phyloP scores from a whole-genome alignment of 1,140 invertebrate genomes.

The Pissodes strobi region DNA sequence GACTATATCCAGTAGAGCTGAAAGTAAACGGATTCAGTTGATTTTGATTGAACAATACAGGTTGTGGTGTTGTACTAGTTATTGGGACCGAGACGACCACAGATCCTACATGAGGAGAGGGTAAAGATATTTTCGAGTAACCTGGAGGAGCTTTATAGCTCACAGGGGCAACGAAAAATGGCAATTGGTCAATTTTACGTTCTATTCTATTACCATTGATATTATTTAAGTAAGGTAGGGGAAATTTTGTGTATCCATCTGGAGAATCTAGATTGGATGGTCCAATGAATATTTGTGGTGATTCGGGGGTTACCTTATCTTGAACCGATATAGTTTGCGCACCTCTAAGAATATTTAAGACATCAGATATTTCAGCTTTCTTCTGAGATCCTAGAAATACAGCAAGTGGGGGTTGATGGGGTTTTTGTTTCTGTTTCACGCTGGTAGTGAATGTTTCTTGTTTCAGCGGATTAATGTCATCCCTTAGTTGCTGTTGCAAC shows the following conservation, averaged over 20 bases:
- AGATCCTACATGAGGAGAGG: slow-evolving; percentile 81
- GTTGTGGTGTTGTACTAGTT: slow-evolving; percentile 19
- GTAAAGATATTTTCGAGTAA: slow-evolving; percentile 81
- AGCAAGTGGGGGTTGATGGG: slow-evolving; percentile 80
- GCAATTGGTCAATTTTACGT: slow-evolving; percentile 71
- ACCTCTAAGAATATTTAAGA: slow-evolving; percentile 68
- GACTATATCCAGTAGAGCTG: neutral
- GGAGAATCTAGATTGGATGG: slow-evolving; percentile 73
- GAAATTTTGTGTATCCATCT: slow-evolving; percentile 76
- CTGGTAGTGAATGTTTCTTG: slow-evolving; percentile 35
- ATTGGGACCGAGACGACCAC: slow-evolving; percentile 67
- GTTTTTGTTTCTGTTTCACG: slow-evolving; percentile 61
- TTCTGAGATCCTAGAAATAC: slow-evolving; percentile 70
- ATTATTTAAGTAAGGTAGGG: slow-evolving; percentile 78
- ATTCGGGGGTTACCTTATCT: slow-evolving; percentile 67
- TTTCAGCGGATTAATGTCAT: slow-evolving; percentile 27
- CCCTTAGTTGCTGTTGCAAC: slow-evolving; percentile 54
- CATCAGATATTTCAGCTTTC: slow-evolving; percentile 65
- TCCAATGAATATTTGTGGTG: slow-evolving; percentile 78
- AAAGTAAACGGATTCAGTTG: neutral
- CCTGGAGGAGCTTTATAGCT: slow-evolving; percentile 79
- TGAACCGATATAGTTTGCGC: slow-evolving; percentile 76
- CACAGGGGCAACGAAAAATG: slow-evolving; percentile 82
- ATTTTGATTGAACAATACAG: slow-evolving; percentile 9
- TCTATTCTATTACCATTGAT: slow-evolving; percentile 72